A percentile compares a stretch with the other conserved stretches of the same genome.
phyloP scores from a whole-genome alignment of 2,113 vertebrate genomes.

The Pluvianellus socialis region DNA sequence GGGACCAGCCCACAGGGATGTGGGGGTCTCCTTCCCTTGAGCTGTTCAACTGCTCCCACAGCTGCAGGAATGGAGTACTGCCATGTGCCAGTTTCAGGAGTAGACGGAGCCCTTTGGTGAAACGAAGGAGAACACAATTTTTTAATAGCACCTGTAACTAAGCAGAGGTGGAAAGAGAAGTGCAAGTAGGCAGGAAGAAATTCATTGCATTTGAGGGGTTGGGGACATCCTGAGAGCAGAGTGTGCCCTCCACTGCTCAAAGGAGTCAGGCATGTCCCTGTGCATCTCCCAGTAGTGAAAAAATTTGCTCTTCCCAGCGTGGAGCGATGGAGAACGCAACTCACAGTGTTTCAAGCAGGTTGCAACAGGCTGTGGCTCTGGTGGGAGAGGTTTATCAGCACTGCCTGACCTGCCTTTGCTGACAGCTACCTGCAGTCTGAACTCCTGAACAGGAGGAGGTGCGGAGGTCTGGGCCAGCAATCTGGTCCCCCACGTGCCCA shows the following conservation, averaged over 20 bases:
- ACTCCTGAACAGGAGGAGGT: background rate
- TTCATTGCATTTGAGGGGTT: background rate
- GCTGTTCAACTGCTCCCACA: background rate
- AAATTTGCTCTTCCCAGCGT: background rate
- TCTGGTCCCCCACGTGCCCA: background rate
- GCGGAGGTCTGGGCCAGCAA: background rate
- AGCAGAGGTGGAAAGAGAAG: background rate
- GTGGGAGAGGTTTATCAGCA: slow-evolving; percentile 30
- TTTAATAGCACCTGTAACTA: background rate
- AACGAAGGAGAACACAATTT: background rate
- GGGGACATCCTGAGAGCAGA: background rate
- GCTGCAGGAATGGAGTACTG: background rate
- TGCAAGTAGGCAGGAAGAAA: background rate
- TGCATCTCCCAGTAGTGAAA: background rate
- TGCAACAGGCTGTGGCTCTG: slow-evolving; percentile 16
- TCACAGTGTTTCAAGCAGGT: background rate
- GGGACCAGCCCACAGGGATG: background rate
- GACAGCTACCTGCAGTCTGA: background rate
- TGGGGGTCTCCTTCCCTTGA: background rate
- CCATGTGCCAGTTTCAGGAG: background rate
- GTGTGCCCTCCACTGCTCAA: background rate
- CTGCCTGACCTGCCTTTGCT: background rate
- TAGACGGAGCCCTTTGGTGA: background rate
- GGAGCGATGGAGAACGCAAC: background rate
- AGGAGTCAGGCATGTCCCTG: rapidly evolving